Percentiles rank a stretch among this genome's conserved stretches.
Evolutionary conservation across 2,113 vertebrate species (phyloP).

Genomic region (Notarius lentiginosus): DNA sequence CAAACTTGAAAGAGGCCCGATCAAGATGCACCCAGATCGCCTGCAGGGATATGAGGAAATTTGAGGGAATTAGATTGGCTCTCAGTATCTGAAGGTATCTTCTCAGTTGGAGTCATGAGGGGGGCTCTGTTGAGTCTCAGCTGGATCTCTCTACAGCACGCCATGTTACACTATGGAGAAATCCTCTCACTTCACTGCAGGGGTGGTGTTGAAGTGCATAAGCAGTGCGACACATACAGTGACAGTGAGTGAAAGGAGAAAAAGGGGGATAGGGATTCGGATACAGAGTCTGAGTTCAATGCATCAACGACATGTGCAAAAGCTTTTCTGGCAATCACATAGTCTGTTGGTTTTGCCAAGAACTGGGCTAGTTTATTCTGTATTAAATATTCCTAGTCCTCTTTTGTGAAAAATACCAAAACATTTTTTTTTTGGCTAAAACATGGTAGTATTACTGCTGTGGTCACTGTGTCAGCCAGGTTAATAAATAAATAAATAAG

Average conservation of each 20-base stretch:
- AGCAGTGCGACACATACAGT: constrained; percentile 13
- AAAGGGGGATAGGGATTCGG: background rate
- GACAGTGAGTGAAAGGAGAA: constrained; percentile 30
- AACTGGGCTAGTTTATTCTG: background rate
- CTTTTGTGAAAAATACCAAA: background rate
- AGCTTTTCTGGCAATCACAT: background rate
- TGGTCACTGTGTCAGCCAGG: background rate
- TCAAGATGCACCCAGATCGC: constrained; percentile 24
- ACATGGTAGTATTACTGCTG: background rate
- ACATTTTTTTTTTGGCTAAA: background rate
- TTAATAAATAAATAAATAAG: background rate
- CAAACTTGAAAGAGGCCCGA: constrained; percentile 16
- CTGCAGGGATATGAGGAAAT: constrained; percentile 35
- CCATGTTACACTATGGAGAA: constrained; percentile 32
- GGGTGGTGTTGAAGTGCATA: constrained; percentile 24
- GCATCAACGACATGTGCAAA: background rate
- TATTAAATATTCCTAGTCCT: background rate
- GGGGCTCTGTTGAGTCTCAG: constrained; percentile 38
- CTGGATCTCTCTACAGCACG: constrained; percentile 37
- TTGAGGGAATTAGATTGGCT: constrained; percentile 39
- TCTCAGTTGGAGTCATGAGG: constrained; percentile 17
- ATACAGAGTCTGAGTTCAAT: background rate
- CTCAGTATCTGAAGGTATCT: constrained; percentile 25
- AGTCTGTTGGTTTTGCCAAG: background rate
- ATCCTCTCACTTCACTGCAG: constrained; percentile 41